phyloP scores from a whole-genome alignment of 2,113 vertebrate species.

The Shinisaurus crocodilurus region DNA sequence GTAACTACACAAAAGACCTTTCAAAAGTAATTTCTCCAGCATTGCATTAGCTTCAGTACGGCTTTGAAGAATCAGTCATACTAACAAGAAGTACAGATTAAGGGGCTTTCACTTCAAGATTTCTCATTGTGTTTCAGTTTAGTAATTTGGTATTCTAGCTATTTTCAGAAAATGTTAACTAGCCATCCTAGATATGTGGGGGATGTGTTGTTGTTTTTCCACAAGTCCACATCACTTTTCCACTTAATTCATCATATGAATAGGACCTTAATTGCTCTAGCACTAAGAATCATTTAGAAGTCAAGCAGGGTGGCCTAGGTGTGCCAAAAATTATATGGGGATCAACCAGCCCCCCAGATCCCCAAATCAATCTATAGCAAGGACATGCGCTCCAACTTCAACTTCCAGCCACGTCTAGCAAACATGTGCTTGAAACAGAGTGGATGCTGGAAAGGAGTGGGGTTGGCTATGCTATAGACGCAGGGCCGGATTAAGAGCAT shows the following conservation, averaged over 20 bases:
- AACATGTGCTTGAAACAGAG: background rate
- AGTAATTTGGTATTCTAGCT: background rate
- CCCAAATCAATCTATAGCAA: background rate
- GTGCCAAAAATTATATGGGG: background rate
- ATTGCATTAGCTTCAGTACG: background rate
- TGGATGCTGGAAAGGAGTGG: background rate
- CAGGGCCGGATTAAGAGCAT: no score
- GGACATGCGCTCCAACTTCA: background rate
- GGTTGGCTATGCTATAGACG: background rate
- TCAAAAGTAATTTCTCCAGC: slow-evolving; percentile 35
- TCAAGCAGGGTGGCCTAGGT: background rate
- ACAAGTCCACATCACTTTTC: background rate
- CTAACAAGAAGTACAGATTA: slow-evolving; percentile 9
- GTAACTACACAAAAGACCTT: background rate
- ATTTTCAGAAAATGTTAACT: background rate
- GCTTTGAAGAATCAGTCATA: background rate
- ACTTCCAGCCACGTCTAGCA: background rate
- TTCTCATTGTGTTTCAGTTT: background rate
- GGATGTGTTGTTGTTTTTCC: background rate
- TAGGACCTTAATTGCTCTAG: background rate
- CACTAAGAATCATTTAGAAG: background rate
- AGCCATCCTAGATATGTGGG: background rate
- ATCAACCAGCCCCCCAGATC: background rate
- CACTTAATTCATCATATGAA: background rate
- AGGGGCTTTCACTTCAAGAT: background rate